Percentiles rank a stretch among this genome's conserved stretches.
These are phyloP conservation scores for Trissolcus basalis DNA, from an alignment of 1,140 invertebrate species.

Conservation along the genomic window DNA sequence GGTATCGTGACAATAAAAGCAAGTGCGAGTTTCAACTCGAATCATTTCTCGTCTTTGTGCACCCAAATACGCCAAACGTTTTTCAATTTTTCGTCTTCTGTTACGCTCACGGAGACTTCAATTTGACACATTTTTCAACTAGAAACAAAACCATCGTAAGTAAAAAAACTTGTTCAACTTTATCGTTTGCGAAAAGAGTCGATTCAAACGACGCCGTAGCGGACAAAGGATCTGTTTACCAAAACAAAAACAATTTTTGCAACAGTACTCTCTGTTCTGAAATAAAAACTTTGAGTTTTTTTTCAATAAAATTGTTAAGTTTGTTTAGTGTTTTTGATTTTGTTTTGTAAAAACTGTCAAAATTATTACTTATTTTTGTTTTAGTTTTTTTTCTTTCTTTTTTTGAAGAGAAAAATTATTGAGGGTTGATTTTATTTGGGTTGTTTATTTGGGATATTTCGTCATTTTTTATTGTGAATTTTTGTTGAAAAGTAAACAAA, in stretches of 20 bases:
- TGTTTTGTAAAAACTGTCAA: too few species aligned
- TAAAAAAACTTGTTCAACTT: constrained; percentile 4
- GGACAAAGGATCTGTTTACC: not conserved
- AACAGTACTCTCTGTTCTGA: too few species aligned
- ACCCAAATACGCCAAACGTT: constrained; percentile 12
- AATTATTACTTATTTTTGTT: too few species aligned
- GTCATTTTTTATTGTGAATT: too few species aligned
- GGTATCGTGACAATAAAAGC: constrained; percentile 53
- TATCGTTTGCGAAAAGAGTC: not conserved
- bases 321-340: too few species aligned
- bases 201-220: not conserved
- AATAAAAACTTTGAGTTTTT: too few species aligned
- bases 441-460: too few species aligned
- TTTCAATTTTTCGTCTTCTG: constrained; percentile 4
- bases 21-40: constrained; percentile 38
- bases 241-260: not conserved
- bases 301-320: too few species aligned
- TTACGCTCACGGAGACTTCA: constrained; percentile 9
- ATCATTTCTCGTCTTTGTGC: constrained; percentile 47
- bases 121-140: not conserved
- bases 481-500: too few species aligned
- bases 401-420: too few species aligned
- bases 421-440: too few species aligned
- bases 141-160: constrained; percentile 27
- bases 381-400: too few species aligned